Base-by-base conservation (phyloP, 2,113 vertebrate species). In the Noctilio leporinus region DNA sequence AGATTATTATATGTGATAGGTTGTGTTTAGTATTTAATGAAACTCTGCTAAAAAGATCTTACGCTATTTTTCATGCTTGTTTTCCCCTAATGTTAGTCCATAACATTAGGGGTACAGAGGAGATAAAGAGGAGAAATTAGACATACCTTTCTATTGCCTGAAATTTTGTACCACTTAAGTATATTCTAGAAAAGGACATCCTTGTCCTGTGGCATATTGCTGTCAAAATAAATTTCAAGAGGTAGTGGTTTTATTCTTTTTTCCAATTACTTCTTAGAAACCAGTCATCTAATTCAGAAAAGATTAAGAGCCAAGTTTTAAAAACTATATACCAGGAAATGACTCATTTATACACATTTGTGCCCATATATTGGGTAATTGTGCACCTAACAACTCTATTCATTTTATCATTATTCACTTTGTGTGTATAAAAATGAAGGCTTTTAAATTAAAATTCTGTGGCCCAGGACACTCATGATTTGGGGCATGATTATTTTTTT, bases 371-470 rank as follows among this genome's bases (percentile, higher is more conserved):
- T 69, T 94, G 76, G 40, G 40, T 91, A 81, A 86, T 83, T 91
- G 7, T 93, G 11, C 33, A 85, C 51, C 55, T 95, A 95, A 78
- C 33, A 96, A 70, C 47, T 93, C 19, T 75, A 62, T 95, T 87
- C n/a, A 67, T 95, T 94, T 94, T 91, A 65, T 77, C 53, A 86
- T 96, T 88, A 92, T 83, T 89, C 70, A 89, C 30, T 90, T 70
- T 92, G 64, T 73, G 4, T 33, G 30, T 86, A 51, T 88, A 69
- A 16, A 96, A 84, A 93, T 75, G 78, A 93, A 76, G 65, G 4
- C 45, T 85, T 93, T 95, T 75, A 87, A 43, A 80, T 89, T 95
- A 47, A 77, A 87, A 43, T 82, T 94, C 84, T 96, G 45, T 93
- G 70, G 43, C 67, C 33, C 94, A 9, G 30, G 22, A 88, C 5